Evolutionary conservation across 2,797 vertebrate genomes (phyloP).

Genomic region (Parambassis ranga): DNA sequence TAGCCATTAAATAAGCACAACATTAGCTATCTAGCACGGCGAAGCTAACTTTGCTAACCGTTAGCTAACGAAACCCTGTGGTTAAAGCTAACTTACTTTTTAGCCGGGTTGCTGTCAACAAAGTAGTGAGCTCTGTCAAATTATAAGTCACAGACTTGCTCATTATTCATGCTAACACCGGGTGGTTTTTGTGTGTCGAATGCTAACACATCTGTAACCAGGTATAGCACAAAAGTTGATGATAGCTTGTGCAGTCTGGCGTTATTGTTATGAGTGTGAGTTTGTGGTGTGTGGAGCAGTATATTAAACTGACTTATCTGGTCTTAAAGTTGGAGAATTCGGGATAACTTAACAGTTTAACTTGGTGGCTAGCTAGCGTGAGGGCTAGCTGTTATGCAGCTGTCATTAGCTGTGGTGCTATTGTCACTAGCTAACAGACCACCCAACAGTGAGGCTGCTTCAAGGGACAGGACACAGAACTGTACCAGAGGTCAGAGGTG

Average conservation of each 20-base stretch:
- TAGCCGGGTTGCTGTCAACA: conserved; percentile 3
- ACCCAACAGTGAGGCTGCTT: background rate
- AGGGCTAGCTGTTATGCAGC: conserved; percentile 24
- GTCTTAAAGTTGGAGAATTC: background rate
- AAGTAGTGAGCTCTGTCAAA: background rate
- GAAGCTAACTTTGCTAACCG: conserved; percentile 61
- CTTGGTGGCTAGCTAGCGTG: background rate
- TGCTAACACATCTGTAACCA: conserved; percentile 4
- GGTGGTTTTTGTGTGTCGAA: background rate
- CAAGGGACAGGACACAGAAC: conserved; percentile 1
- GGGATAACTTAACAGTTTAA: background rate
- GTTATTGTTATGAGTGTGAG: background rate
- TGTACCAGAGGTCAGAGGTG: conserved; percentile 35
- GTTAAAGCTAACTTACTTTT: conserved; percentile 3
- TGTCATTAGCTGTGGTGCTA: conserved; percentile 45
- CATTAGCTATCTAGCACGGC: conserved; percentile 43
- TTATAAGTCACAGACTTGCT: background rate
- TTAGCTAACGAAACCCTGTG: conserved; percentile 38
- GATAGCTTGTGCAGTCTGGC: background rate
- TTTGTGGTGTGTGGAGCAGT: conserved; percentile 1
- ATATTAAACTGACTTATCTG: background rate
- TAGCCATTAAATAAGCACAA: conserved; percentile 4
- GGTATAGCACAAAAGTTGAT: conserved; percentile 15
- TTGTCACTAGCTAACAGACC: conserved; percentile 15
- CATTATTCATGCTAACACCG: background rate